Base-by-base conservation (phyloP, 2,888 invertebrate species). In the Chouioia cunea region DNA sequence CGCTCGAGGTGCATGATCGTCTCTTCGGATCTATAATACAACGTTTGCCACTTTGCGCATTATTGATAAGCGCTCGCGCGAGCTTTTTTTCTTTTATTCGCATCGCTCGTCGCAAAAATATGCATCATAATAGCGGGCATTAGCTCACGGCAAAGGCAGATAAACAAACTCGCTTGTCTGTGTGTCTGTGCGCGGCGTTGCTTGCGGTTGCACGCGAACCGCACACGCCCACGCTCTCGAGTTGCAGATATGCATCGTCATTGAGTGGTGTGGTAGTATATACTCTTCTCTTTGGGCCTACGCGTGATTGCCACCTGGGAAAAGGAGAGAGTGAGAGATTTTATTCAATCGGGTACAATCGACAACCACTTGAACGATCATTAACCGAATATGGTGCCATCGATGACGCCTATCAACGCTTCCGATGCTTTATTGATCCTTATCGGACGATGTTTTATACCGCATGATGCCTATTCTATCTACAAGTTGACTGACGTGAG, bases 151-250 rank as follows among this genome's bases (percentile, higher is more conserved):
- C 16, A 59, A 50, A 27, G 14, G 36, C 15, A 50, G 52, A 52
- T 43, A 63, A 44, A 63, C 36, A 16, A 53, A 47, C 23, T 27
- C 52, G 18, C 53, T 53, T 59, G 59, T 18, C 43, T 44, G 8
- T 12, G 23, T 36, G 4, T 36, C 36, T 3, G 1, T 36, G 4
- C 6, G 12, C 36, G 36, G 6, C 6, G 10, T 8, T 12, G 8
- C 50, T 3, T 20, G 58, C 52, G 58, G 64, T 64, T n/a, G n/a
- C 70, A 70, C 64, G 70, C 70, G 64, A 70, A 47, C 70, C 64
- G 63, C 69, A 62, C 57, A 63, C 69, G 56, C 44, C 23, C 44
- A 8, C 44, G 4, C 18, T 48, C 10, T 46, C 18, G 14, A n/a
- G 10, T 4, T 48, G 12, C 14, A 53, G 67, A 68, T 68, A 62